phyloP scores from a whole-genome alignment of 2,797 vertebrate species.

The Acipenser transmontanus region DNA sequence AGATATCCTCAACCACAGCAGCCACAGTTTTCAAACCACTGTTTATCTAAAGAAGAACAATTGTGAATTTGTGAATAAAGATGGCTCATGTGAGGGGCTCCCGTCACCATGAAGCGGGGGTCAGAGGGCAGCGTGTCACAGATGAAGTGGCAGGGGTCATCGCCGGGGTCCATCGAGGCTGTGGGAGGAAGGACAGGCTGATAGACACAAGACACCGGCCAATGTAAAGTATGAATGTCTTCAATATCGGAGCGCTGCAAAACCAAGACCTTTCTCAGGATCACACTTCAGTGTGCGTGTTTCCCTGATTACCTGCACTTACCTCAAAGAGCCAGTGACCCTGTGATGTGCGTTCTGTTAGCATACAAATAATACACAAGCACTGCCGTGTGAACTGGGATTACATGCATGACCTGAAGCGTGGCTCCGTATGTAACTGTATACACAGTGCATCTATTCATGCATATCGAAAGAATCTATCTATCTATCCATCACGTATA shows the following conservation, averaged over 20 bases:
- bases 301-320: background rate
- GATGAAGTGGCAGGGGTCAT: constrained; percentile 71
- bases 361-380: background rate
- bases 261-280: no score
- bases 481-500: no score
- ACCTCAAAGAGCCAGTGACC: background rate
- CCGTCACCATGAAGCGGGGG: constrained; percentile 70
- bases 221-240: background rate
- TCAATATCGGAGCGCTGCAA: background rate
- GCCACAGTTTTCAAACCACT: no score
- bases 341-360: background rate
- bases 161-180: constrained; percentile 24
- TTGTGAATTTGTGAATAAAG: no score
- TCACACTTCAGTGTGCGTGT: background rate
- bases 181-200: no score
- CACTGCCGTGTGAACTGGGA: no score
- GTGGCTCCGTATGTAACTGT: background rate
- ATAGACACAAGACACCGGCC: no score
- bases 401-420: background rate
- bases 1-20: no score
- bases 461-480: no score
- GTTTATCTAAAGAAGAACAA: no score
- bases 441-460: background rate
- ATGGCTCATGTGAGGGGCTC: constrained; percentile 39
- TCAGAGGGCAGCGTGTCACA: constrained; percentile 65